Evolutionary conservation across 2,797 vertebrate species (phyloP), one percentile per base, ranked within the genome.

Genomic region (Botia kubotai): DNA sequence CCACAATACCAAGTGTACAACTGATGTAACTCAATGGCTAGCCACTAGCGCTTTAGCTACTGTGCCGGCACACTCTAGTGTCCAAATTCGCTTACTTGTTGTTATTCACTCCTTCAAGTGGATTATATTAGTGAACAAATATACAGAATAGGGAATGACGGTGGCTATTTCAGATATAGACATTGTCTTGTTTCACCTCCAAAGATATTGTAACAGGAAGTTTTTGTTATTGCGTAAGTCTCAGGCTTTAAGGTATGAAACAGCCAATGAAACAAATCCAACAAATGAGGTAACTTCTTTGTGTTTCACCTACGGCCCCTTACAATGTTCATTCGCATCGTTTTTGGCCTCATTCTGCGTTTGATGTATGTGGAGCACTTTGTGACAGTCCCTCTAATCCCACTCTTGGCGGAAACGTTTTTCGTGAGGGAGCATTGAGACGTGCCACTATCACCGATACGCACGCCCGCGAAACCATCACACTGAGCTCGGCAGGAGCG

Each of bases 381-480:
- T 58, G 67, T 76, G 72, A 70, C 68, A 58, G 36, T 33, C 12
- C 43, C 23, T 43, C 16, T 76, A 71, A 83, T 80, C 77, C 73
- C 19, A 71, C 70, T 71, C 60, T 76, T 76, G 74, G 52, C 73
- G 55, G 67, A 80, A 75, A 33, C 52, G 23, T 23, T 62, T 80
- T 72, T 81, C 69, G 48, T 50, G 73, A 65, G 23, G n/a, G 16
- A 76, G 52, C 58, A 50, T 46, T 43, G 57, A 70, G 67, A 57
- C 50, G 14, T 67, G 26, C 69, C 57, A 66, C 57, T 70, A 55
- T 73, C 75, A 19, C 55, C 23, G 48, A 71, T 60, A 21, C 19
- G 10, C 39, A 76, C 39, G 58, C 33, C 29, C 19, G 36, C 53
- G 69, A 71, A 81, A 23, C 78, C 62, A 60, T 65, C 72, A 72